Evolutionary conservation across 64 coral and sea anemone species (phyloP).

Genomic region (Montipora capricornis): DNA sequence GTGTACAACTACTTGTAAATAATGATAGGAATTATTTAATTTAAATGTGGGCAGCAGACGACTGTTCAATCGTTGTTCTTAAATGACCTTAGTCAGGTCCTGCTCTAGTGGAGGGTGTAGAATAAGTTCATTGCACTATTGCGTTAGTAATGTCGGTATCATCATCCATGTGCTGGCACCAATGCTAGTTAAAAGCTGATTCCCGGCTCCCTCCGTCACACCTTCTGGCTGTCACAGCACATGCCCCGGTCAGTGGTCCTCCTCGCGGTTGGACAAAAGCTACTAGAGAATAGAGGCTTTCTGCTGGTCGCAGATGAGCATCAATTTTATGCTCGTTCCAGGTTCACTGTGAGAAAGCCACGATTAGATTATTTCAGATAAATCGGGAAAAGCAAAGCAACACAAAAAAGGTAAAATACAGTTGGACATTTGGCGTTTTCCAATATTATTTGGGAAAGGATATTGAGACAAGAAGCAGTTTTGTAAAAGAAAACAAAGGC

Average conservation of each 20-base stretch:
- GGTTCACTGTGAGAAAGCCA: background rate
- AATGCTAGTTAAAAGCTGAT: background rate
- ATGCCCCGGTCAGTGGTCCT: background rate
- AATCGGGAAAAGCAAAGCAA: too few relatives aligned
- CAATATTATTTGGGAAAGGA: too few relatives aligned
- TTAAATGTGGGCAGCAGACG: slow-evolving; percentile 24
- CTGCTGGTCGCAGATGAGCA: background rate
- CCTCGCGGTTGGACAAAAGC: background rate
- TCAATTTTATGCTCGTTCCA: background rate
- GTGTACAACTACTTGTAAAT: slow-evolving; percentile 52
- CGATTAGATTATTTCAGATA: too few relatives aligned
- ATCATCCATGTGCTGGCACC: background rate
- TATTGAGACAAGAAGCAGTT: too few relatives aligned
- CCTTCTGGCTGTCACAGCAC: background rate
- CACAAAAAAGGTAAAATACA: too few relatives aligned
- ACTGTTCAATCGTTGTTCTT: background rate
- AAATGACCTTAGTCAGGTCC: background rate
- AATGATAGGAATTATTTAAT: slow-evolving; percentile 62
- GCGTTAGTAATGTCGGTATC: slow-evolving; percentile 1
- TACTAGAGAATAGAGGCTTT: background rate
- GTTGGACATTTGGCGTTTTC: too few relatives aligned
- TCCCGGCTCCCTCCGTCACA: background rate
- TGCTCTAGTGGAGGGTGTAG: slow-evolving; percentile 11
- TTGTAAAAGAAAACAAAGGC: too few relatives aligned
- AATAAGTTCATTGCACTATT: slow-evolving; percentile 2